Conservation (phyloP, 2,113 vertebrate genomes). For the Prionailurus viverrinus region DNA sequence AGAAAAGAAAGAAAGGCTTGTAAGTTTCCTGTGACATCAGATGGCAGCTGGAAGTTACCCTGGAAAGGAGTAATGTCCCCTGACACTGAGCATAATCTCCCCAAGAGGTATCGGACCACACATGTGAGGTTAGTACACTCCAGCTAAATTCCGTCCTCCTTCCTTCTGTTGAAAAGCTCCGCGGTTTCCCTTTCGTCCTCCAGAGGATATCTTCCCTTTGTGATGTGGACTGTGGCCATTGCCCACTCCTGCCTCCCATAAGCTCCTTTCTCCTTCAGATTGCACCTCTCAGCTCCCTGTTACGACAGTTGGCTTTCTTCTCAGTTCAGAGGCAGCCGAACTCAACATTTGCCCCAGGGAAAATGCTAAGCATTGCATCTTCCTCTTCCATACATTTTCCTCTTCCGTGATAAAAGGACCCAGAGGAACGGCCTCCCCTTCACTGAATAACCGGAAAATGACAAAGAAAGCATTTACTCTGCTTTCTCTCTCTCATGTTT, state of each 20-base stretch:
- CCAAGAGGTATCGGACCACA: conserved; percentile 76
- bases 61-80: conserved; percentile 66
- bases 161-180: conserved; percentile 75
- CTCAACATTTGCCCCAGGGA: neutral
- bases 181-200: conserved; percentile 71
- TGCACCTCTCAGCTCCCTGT: neutral
- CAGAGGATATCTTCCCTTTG: conserved; percentile 64
- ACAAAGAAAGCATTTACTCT: neutral
- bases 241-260: neutral
- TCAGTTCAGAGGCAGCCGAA: neutral
- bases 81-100: conserved; percentile 79
- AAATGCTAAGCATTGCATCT: neutral
- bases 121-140: conserved; percentile 72
- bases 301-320: neutral
- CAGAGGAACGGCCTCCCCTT: neutral
- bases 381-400: neutral
- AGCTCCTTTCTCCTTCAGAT: neutral
- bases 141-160: conserved; percentile 78
- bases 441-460: neutral
- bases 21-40: conserved; percentile 55
- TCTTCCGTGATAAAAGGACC: neutral
- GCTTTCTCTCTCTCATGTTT: neutral
- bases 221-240: conserved; percentile 28
- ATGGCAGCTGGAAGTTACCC: conserved; percentile 75
- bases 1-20: neutral